Percentiles rank a stretch among this genome's conserved stretches.
phyloP scores from a whole-genome alignment of 2,113 vertebrate genomes.

The Stictonetta naevosa region DNA sequence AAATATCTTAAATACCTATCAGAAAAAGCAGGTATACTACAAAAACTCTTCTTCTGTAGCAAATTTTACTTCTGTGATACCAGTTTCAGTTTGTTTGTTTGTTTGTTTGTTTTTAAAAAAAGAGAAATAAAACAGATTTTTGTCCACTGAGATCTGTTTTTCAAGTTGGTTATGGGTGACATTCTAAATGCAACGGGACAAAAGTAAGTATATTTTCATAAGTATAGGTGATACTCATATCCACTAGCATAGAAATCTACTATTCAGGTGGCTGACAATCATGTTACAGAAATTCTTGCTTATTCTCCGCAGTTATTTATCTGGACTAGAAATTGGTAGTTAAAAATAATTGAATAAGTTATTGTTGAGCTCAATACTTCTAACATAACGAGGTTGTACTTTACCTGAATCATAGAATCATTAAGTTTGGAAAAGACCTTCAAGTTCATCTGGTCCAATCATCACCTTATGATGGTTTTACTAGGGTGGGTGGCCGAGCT shows the following conservation, averaged over 20 bases:
- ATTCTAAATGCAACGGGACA: not conserved
- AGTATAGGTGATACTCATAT: not conserved
- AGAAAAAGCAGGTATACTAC: not conserved
- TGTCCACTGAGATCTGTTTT: not conserved
- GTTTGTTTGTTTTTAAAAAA: too few species aligned
- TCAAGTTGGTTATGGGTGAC: not conserved
- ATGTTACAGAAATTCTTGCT: slow-evolving; percentile 6
- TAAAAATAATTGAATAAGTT: not conserved
- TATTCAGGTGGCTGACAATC: not conserved
- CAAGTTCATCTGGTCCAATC: too few species aligned
- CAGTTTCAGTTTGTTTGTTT: not conserved
- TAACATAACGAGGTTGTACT: not conserved
- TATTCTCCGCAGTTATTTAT: not conserved
- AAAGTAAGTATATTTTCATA: not conserved
- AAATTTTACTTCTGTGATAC: not conserved
- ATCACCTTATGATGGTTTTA: too few species aligned
- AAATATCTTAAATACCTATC: not conserved
- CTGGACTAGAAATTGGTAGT: not conserved
- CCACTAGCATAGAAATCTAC: not conserved
- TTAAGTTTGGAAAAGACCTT: not conserved
- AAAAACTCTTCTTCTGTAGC: not conserved
- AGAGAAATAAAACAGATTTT: not conserved
- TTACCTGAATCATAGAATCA: not conserved
- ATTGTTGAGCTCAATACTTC: not conserved
- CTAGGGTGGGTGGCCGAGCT: too few species aligned